phyloP scores from a whole-genome alignment of 2,888 invertebrate species.

The Tipula confusa region DNA sequence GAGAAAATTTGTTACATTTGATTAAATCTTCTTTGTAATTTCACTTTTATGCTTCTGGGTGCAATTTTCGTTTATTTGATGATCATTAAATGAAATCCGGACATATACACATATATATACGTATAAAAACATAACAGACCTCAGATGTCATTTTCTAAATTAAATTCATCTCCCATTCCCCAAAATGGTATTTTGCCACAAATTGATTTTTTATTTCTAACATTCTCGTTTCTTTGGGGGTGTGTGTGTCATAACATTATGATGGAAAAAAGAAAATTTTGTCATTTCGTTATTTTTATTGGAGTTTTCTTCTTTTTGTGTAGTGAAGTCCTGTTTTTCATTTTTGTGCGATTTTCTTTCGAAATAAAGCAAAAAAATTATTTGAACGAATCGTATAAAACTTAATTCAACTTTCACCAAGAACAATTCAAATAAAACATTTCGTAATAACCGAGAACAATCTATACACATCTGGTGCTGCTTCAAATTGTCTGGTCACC shows the following conservation, averaged over 20 bases:
- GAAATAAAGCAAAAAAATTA: neutral
- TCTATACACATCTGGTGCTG: neutral
- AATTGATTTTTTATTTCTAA: conserved; percentile 5
- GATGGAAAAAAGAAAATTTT: neutral
- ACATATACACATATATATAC: neutral
- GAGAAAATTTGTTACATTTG: conserved; percentile 21
- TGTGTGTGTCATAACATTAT: neutral
- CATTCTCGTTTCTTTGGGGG: neutral
- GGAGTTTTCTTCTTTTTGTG: neutral
- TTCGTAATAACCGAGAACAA: neutral
- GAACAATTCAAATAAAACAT: neutral
- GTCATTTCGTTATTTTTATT: conserved; percentile 5
- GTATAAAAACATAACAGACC: neutral
- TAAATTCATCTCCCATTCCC: neutral
- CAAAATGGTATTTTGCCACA: neutral
- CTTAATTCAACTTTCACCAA: conserved; percentile 25
- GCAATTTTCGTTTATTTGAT: neutral
- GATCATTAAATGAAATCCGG: neutral
- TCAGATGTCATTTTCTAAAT: conserved; percentile 20
- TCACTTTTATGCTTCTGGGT: neutral
- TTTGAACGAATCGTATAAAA: neutral
- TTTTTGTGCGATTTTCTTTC: neutral
- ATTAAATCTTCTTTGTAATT: conserved; percentile 20
- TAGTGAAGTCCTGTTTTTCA: too few relatives aligned
- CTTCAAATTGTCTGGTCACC: too few relatives aligned